phyloP scores from a whole-genome alignment of 1,140 invertebrate genomes.

The Propsilocerus akamusi region DNA sequence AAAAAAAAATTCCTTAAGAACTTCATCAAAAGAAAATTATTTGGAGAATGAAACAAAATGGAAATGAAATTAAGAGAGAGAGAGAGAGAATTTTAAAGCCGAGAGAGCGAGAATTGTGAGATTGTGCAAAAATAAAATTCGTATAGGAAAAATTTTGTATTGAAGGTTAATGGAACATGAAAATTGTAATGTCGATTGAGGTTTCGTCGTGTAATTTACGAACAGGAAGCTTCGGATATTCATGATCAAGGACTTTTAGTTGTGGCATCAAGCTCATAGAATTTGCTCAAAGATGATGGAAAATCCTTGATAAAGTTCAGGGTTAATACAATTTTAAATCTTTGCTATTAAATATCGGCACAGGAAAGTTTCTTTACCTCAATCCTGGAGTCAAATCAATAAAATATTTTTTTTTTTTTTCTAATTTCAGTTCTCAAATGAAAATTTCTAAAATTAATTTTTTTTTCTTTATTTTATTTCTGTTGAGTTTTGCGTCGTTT shows the following conservation, averaged over 20 bases:
- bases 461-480: not conserved
- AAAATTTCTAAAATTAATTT: too few species aligned
- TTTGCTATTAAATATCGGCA: not conserved
- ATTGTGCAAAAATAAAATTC: too few species aligned
- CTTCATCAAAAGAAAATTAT: not conserved
- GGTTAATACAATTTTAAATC: not conserved
- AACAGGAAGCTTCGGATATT: not conserved
- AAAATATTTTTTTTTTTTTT: too few species aligned
- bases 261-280: not conserved
- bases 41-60: not conserved
- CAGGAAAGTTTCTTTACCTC: not conserved
- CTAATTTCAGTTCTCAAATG: too few species aligned
- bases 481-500: not conserved
- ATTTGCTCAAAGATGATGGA: not conserved
- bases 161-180: not conserved
- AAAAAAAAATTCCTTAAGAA: not conserved
- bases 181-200: not conserved
- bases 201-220: too few species aligned
- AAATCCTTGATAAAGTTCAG: not conserved
- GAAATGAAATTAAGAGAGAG: not conserved
- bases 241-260: not conserved
- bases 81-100: not conserved
- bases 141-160: too few species aligned
- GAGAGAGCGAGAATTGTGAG: not conserved
- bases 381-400: too few species aligned